Percentiles rank a stretch among this genome's conserved stretches.
phyloP scores from a whole-genome alignment of 2,888 invertebrate genomes.

The Megastigmus dorsalis region DNA sequence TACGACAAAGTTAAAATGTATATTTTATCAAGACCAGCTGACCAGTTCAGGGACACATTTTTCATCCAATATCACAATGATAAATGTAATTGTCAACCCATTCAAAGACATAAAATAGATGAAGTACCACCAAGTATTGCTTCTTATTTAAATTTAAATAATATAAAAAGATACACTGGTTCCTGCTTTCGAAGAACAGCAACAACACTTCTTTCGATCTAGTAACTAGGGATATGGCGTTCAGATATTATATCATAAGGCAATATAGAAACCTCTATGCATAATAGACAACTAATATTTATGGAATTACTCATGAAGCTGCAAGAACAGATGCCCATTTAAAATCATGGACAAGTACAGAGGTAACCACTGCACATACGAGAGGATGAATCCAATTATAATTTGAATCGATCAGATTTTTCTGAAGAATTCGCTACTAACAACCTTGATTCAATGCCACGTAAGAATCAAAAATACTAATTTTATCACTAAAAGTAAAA shows the following conservation, averaged over 20 bases:
- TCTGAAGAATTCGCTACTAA: background rate
- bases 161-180: too few species aligned
- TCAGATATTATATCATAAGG: background rate
- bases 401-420: conserved; percentile 4
- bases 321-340: background rate
- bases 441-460: background rate
- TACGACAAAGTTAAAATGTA: too few species aligned
- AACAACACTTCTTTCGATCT: too few species aligned
- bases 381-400: background rate
- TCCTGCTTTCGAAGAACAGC: too few species aligned
- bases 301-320: background rate
- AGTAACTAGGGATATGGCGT: background rate
- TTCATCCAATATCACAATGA: too few species aligned
- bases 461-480: background rate
- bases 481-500: background rate
- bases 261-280: conserved; percentile 56
- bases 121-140: too few species aligned
- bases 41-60: too few species aligned
- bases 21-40: too few species aligned
- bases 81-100: too few species aligned
- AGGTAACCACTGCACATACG: background rate
- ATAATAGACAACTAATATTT: conserved; percentile 35
- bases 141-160: too few species aligned
- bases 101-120: too few species aligned
- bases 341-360: background rate